Percentiles rank a stretch among this genome's conserved stretches.
phyloP scores from a whole-genome alignment of 1,140 invertebrate species.

The Laodelphax striatellus region DNA sequence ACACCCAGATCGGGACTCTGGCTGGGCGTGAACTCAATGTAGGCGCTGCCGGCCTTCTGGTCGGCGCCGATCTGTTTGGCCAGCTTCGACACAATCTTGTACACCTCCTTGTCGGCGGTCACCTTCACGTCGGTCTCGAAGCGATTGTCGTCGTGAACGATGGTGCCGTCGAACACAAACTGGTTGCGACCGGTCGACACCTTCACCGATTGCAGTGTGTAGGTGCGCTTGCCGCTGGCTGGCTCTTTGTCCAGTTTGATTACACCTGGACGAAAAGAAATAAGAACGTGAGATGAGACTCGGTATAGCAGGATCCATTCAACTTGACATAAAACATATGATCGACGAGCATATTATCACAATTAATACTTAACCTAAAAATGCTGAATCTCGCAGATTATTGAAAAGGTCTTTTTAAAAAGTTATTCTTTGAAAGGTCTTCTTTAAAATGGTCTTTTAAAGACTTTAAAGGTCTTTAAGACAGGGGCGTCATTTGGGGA shows the following conservation, averaged over 20 bases:
- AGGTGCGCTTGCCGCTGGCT: slow-evolving; percentile 34
- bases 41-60: slow-evolving; percentile 10
- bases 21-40: slow-evolving; percentile 28
- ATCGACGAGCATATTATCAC: no score
- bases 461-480: no score
- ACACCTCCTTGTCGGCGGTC: slow-evolving; percentile 36
- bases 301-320: no score
- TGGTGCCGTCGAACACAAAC: slow-evolving; percentile 27
- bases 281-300: no score
- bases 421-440: no score
- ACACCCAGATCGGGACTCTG: slow-evolving; percentile 44
- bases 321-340: no score
- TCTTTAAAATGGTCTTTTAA: no score
- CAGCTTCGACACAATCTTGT: slow-evolving; percentile 35
- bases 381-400: no score
- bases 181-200: slow-evolving; percentile 33
- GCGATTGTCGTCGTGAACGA: slow-evolving; percentile 25
- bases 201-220: slow-evolving; percentile 43
- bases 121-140: slow-evolving; percentile 35
- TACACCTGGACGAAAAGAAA: slow-evolving; percentile 12
- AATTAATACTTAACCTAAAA: no score
- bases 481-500: no score
- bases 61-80: slow-evolving; percentile 25
- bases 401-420: no score
- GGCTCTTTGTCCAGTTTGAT: slow-evolving; percentile 37